These are phyloP conservation scores for Drosophila nigritarsus DNA, from an alignment of 2,888 invertebrate genomes.

Conservation along the genomic window DNA sequence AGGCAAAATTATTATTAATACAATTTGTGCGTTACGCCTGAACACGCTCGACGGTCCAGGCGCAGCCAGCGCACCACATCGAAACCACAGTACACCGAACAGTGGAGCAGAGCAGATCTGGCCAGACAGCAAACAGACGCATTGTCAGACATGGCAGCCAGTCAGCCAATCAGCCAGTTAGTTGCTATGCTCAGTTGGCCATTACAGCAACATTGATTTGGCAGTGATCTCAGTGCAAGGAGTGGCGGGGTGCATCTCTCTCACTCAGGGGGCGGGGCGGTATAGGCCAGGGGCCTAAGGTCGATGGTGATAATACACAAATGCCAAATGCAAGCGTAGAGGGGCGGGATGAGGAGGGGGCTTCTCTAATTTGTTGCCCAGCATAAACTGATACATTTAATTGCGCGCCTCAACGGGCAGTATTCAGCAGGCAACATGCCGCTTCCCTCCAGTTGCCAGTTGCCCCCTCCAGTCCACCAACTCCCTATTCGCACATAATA, in stretches of 20 bases:
- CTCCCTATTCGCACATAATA: constrained; percentile 64
- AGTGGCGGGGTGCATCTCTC: background rate
- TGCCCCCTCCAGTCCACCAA: background rate
- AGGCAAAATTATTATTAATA: constrained; percentile 56
- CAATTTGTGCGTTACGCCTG: constrained; percentile 67
- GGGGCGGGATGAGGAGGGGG: background rate
- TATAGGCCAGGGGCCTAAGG: constrained; percentile 7
- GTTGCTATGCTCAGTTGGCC: constrained; percentile 37
- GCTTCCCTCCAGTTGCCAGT: background rate
- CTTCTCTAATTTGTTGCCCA: constrained; percentile 36
- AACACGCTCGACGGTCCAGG: constrained; percentile 30
- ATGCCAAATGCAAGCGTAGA: constrained; percentile 45
- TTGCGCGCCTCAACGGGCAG: constrained; percentile 44
- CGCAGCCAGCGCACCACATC: constrained; percentile 11
- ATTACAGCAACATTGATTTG: constrained; percentile 40
- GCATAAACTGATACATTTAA: constrained; percentile 67
- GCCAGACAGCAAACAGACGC: constrained; percentile 15
- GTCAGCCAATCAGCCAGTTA: constrained; percentile 7
- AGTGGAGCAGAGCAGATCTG: background rate
- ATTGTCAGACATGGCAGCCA: constrained; percentile 17
- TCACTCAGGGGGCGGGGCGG: constrained; percentile 1
- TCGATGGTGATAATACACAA: constrained; percentile 42
- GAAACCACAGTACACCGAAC: background rate
- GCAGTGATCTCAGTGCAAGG: constrained; percentile 12
- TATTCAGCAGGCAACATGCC: background rate